Evolutionary conservation across 2,797 vertebrate species (phyloP).

Genomic region (Characodon lateralis): DNA sequence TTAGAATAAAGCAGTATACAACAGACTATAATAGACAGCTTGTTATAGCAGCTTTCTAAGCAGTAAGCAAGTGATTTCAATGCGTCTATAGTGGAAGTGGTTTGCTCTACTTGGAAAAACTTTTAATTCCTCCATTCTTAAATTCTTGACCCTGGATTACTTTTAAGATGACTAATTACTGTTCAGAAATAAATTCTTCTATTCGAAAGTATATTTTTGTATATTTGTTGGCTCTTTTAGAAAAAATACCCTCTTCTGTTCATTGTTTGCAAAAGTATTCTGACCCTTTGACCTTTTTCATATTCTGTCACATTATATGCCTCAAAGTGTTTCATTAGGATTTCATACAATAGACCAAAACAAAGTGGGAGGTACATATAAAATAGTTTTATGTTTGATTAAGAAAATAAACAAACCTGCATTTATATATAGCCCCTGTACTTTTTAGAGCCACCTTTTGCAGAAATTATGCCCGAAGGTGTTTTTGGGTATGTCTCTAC

Average conservation of each 20-base stretch:
- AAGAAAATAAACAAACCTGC: background rate
- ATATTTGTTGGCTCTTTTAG: conserved; percentile 39
- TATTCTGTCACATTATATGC: too few species aligned
- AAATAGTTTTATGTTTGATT: background rate
- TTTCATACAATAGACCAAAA: background rate
- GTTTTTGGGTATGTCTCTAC: background rate
- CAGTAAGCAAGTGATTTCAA: conserved; percentile 4
- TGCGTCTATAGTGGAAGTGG: conserved; percentile 18
- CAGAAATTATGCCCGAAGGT: background rate
- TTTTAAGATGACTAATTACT: conserved; percentile 70
- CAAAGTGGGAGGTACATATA: background rate
- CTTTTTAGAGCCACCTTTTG: background rate
- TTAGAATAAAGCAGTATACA: conserved; percentile 61
- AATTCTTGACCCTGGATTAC: conserved; percentile 68
- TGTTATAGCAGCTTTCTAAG: conserved; percentile 15
- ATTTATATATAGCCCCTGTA: background rate
- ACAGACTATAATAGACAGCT: conserved; percentile 59
- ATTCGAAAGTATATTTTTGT: conserved; percentile 52
- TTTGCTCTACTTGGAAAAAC: conserved; percentile 48
- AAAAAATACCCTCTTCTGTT: conserved; percentile 35
- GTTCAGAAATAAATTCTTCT: conserved; percentile 60
- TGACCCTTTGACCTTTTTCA: conserved; percentile 57
- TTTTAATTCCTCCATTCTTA: conserved; percentile 57
- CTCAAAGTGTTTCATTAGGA: background rate
- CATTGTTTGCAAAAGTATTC: conserved; percentile 28